phyloP scores from a whole-genome alignment of 2,888 invertebrate genomes.

The Melanargia galathea region DNA sequence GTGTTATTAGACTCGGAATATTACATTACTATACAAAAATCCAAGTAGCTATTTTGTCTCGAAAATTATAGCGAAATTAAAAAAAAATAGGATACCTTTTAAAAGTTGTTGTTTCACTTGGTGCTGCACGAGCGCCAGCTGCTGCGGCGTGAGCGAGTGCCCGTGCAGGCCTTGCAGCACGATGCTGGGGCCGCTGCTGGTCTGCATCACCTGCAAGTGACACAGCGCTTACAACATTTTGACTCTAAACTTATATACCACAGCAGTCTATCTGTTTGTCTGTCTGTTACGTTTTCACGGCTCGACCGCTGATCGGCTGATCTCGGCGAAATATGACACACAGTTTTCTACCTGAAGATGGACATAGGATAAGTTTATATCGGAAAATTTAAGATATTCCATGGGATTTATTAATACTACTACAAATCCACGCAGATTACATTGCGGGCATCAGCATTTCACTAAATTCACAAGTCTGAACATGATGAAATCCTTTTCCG shows the following conservation, averaged over 20 bases:
- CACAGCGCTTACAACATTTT: not conserved
- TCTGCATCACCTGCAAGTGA: slow-evolving; percentile 86
- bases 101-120: slow-evolving; percentile 94
- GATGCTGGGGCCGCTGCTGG: slow-evolving; percentile 91
- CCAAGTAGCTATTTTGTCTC: not conserved
- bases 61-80: slow-evolving; percentile 22
- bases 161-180: slow-evolving; percentile 93
- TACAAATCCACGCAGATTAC: no score
- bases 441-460: not conserved
- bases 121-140: slow-evolving; percentile 91
- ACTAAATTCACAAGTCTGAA: no score
- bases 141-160: slow-evolving; percentile 90
- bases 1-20: not conserved
- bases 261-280: no score
- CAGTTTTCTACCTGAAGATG: no score
- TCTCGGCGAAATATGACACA: no score
- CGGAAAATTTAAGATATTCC: no score
- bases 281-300: no score
- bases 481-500: no score
- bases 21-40: not conserved
- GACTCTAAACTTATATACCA: not conserved
- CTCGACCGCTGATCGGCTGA: no score
- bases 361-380: no score
- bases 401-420: no score
- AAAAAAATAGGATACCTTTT: slow-evolving; percentile 83